Percentiles rank a stretch among this genome's conserved stretches.
Evolutionary conservation across 2,113 vertebrate genomes (phyloP).

Genomic region (Brienomyrus longianalis): DNA sequence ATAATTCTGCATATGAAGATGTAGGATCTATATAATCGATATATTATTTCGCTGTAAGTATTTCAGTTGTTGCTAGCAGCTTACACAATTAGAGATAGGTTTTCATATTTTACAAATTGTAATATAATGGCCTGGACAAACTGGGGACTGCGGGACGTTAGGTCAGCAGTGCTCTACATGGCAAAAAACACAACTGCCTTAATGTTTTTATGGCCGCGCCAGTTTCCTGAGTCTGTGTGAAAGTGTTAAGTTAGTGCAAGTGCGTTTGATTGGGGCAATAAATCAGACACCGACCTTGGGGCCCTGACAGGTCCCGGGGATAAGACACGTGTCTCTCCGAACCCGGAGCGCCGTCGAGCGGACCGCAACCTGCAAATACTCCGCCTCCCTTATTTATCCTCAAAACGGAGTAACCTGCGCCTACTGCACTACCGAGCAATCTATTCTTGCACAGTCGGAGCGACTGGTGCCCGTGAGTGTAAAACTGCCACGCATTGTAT

Average conservation of each 20-base stretch:
- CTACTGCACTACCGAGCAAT: neutral
- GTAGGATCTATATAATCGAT: neutral
- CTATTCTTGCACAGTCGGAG: slow-evolving; percentile 1
- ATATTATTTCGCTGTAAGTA: neutral
- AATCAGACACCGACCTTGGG: slow-evolving; percentile 59
- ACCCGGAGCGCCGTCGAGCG: slow-evolving; percentile 50
- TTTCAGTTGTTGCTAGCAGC: neutral
- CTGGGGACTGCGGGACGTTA: slow-evolving; percentile 26
- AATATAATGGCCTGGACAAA: neutral
- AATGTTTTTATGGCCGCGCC: slow-evolving; percentile 62
- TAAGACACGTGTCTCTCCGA: slow-evolving; percentile 69
- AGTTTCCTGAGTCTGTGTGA: slow-evolving; percentile 59
- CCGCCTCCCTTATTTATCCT: slow-evolving; percentile 33
- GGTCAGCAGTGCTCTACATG: slow-evolving; percentile 36
- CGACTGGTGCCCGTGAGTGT: neutral
- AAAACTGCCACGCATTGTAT: neutral
- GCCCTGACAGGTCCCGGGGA: slow-evolving; percentile 57
- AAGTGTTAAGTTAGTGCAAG: slow-evolving; percentile 62
- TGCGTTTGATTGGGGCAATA: slow-evolving; percentile 70
- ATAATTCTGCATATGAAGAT: neutral
- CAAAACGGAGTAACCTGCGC: slow-evolving; percentile 10
- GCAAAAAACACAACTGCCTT: slow-evolving; percentile 38
- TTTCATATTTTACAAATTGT: neutral
- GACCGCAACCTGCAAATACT: slow-evolving; percentile 38
- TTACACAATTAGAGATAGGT: neutral